Conservation (phyloP, 1,140 invertebrate species). For the Berghia stephanieae region DNA sequence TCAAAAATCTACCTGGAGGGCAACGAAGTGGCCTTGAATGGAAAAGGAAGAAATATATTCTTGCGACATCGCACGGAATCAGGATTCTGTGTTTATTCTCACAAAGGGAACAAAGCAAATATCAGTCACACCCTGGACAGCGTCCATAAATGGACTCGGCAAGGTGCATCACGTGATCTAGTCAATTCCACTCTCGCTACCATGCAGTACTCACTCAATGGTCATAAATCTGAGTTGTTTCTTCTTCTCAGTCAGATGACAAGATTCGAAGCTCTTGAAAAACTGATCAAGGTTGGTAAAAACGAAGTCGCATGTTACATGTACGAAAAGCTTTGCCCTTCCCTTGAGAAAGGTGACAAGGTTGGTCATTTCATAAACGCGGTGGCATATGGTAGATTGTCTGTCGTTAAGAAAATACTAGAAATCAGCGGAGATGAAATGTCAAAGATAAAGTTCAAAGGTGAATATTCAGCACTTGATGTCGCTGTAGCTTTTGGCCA, state of each 20-base stretch:
- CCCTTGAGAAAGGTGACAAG: conserved; percentile 14
- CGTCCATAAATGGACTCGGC: not conserved
- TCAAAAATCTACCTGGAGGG: conserved; percentile 2
- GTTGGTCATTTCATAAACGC: not conserved
- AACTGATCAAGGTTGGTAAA: not conserved
- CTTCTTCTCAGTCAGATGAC: conserved; percentile 25
- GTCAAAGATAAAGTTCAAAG: not conserved
- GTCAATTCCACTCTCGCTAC: not conserved
- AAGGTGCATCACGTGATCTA: not conserved
- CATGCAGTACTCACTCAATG: conserved; percentile 17
- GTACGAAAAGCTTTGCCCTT: conserved; percentile 14
- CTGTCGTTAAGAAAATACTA: not conserved
- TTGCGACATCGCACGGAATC: conserved; percentile 11
- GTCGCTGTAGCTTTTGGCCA: conserved; percentile 22
- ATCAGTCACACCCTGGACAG: conserved; percentile 18
- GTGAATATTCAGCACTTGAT: not conserved
- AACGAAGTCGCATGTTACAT: conserved; percentile 19
- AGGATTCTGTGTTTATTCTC: conserved; percentile 20
- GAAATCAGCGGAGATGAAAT: not conserved
- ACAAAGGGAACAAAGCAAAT: not conserved
- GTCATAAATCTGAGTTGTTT: not conserved
- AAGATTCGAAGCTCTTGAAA: not conserved
- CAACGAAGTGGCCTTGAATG: not conserved
- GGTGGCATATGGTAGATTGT: not conserved
- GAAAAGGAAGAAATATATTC: conserved; percentile 25